Conservation (phyloP, 2,888 invertebrate genomes). For the Pristionchus arcanus region DNA sequence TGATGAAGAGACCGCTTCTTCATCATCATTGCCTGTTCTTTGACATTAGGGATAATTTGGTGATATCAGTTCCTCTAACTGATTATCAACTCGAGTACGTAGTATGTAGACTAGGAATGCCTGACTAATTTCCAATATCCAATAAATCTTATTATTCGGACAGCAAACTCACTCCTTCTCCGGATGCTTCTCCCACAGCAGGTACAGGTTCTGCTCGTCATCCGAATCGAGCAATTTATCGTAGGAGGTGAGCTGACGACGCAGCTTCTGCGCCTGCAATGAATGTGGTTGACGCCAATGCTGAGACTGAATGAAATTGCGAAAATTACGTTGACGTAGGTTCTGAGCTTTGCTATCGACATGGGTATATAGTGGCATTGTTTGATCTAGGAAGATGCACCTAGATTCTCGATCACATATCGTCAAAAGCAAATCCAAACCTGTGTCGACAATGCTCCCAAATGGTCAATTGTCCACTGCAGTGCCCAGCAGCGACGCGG, state of each 20-base stretch:
- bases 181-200: slow-evolving; percentile 73
- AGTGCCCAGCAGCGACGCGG: slow-evolving; percentile 67
- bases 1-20: no score
- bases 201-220: slow-evolving; percentile 74
- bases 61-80: no score
- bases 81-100: no score
- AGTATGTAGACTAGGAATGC: no score
- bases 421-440: slow-evolving; percentile 53
- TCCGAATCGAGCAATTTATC: slow-evolving; percentile 75
- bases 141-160: background rate
- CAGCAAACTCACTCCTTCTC: slow-evolving; percentile 56
- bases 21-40: no score
- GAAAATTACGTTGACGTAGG: background rate
- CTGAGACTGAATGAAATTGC: background rate
- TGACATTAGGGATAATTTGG: no score
- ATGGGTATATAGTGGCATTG: no score
- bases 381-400: no score
- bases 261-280: slow-evolving; percentile 75
- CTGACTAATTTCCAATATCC: no score
- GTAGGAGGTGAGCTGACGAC: slow-evolving; percentile 74
- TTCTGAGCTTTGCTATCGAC: no score
- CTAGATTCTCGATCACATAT: no score
- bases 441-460: slow-evolving; percentile 73
- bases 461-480: slow-evolving; percentile 69
- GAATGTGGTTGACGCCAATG: background rate